Percentiles rank a stretch among this genome's conserved stretches.
These are phyloP conservation scores for Myotis brandtii DNA, from an alignment of 2,113 vertebrate species.

Conservation along the genomic window DNA sequence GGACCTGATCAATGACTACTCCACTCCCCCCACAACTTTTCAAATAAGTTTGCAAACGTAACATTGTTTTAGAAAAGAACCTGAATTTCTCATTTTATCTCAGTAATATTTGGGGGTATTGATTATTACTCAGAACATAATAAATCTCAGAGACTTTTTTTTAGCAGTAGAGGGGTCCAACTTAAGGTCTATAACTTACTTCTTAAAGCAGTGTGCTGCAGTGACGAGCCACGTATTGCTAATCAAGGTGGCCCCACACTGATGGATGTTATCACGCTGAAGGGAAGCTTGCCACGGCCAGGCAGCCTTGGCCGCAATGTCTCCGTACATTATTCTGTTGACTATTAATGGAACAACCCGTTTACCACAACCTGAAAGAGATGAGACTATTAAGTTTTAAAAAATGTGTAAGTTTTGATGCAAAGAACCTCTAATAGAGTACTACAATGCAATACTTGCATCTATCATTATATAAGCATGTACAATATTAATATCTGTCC, in stretches of 20 bases:
- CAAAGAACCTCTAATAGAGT: background rate
- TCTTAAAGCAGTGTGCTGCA: slow-evolving; percentile 94
- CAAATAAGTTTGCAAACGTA: background rate
- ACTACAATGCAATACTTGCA: background rate
- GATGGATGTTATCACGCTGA: slow-evolving; percentile 88
- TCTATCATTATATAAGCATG: background rate
- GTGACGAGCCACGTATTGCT: slow-evolving; percentile 92
- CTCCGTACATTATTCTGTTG: slow-evolving; percentile 91
- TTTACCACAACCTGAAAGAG: slow-evolving; percentile 87
- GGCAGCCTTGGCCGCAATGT: slow-evolving; percentile 86
- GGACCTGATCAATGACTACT: background rate
- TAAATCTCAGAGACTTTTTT: background rate
- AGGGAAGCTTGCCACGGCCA: slow-evolving; percentile 98
- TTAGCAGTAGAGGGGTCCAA: background rate
- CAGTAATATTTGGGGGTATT: background rate
- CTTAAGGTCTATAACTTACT: slow-evolving; percentile 79
- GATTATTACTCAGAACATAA: background rate
- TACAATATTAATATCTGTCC: background rate
- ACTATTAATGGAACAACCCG: slow-evolving; percentile 77
- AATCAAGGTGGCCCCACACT: slow-evolving; percentile 95
- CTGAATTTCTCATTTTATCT: slow-evolving; percentile 29
- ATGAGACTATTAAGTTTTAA: slow-evolving; percentile 26
- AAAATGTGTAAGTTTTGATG: background rate
- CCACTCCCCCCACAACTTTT: background rate
- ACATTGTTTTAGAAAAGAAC: slow-evolving; percentile 37